Conservation (phyloP, 2,113 vertebrate genomes). For the Empidonax traillii region DNA sequence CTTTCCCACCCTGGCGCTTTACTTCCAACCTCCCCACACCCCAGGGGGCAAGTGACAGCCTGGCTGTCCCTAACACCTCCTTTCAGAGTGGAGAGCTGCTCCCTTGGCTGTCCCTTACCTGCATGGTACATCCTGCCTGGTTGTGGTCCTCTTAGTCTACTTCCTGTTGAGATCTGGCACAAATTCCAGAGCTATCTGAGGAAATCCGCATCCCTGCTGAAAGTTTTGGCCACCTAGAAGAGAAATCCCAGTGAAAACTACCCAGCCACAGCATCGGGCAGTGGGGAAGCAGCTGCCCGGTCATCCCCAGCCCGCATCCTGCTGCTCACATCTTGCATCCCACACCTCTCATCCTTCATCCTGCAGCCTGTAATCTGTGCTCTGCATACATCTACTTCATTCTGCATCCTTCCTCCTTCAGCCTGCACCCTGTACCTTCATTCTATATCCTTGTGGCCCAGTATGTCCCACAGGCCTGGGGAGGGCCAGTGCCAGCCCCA, state of each 20-base stretch:
- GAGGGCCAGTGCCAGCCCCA: background rate
- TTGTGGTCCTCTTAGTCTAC: background rate
- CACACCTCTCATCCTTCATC: background rate
- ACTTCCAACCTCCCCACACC: fast-evolving
- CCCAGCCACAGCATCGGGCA: background rate
- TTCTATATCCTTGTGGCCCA: background rate
- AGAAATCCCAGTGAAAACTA: slow-evolving; percentile 14
- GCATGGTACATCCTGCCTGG: background rate
- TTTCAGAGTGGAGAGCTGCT: fast-evolving
- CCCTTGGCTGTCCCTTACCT: background rate
- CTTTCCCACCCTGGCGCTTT: background rate
- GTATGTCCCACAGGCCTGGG: background rate
- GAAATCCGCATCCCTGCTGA: background rate
- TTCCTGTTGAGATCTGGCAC: background rate
- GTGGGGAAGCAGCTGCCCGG: background rate
- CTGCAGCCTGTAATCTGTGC: background rate
- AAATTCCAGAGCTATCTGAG: background rate
- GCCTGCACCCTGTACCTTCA: background rate
- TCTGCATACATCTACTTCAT: background rate
- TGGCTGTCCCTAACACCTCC: fast-evolving
- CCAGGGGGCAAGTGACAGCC: fast-evolving
- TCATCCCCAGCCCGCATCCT: background rate
- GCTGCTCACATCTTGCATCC: background rate
- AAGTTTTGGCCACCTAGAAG: background rate
- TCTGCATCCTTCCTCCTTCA: background rate